Conservation (phyloP, 1,140 invertebrate genomes). For the Tetraneura akinire region DNA sequence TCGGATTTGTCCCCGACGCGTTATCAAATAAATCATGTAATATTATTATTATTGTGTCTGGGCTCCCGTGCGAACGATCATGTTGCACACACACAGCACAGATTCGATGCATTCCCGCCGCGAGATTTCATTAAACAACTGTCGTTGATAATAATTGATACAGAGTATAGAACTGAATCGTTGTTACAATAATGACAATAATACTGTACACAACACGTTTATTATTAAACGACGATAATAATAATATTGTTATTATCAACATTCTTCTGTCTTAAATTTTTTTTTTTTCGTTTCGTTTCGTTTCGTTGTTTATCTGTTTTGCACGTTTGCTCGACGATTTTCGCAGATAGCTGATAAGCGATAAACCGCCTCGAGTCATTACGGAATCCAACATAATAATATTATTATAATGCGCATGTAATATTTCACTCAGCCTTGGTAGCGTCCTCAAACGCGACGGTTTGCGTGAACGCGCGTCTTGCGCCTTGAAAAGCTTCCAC, state of each 20-base stretch:
- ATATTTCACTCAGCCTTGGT: background rate
- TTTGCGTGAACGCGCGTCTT: background rate
- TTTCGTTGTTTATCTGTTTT: background rate
- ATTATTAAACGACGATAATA: background rate
- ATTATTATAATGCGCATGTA: no score
- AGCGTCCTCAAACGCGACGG: background rate
- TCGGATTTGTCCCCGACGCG: background rate
- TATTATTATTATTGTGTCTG: background rate
- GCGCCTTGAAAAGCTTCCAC: constrained; percentile 3
- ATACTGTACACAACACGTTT: background rate
- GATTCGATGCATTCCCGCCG: background rate
- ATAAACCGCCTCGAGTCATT: background rate
- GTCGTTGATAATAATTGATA: no score
- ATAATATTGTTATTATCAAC: background rate
- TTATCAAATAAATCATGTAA: background rate
- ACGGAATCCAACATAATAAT: background rate
- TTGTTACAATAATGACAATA: no score
- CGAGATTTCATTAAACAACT: no score
- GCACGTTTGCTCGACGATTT: background rate
- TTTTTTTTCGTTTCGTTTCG: no score
- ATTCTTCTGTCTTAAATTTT: no score
- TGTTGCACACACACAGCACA: background rate
- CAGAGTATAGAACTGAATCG: no score
- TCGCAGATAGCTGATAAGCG: background rate
- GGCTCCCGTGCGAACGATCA: background rate